These are phyloP conservation scores for Paedocypris micromegethes DNA, from an alignment of 2,797 vertebrate genomes.

Conservation along the genomic window DNA sequence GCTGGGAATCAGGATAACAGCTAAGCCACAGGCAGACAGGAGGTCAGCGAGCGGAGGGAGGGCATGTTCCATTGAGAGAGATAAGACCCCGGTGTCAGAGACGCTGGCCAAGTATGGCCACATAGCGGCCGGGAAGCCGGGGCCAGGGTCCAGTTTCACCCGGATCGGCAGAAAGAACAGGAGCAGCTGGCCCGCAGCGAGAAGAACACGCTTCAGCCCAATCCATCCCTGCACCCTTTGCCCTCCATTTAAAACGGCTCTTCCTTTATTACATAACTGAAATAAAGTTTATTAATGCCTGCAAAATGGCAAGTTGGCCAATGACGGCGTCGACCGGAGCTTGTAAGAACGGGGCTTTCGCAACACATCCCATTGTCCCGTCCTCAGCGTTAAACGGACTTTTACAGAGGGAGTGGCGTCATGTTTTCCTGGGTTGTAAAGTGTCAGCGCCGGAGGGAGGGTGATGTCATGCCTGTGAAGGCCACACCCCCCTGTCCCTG, in stretches of 20 bases:
- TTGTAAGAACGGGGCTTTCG: no score
- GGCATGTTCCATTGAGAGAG: constrained; percentile 12
- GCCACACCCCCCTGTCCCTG: constrained; percentile 45
- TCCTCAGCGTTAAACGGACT: constrained; percentile 43
- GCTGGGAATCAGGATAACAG: constrained; percentile 53
- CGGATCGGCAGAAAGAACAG: constrained; percentile 58
- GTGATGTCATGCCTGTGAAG: constrained; percentile 52
- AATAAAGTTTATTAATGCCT: no score
- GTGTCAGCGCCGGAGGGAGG: constrained; percentile 39
- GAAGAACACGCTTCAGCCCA: neutral
- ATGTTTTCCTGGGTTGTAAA: constrained; percentile 49
- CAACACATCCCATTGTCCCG: constrained; percentile 35
- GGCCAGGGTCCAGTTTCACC: constrained; percentile 72
- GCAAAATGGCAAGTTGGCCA: no score
- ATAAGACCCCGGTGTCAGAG: constrained; percentile 41
- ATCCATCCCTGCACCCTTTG: constrained; percentile 6
- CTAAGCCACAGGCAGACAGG: constrained; percentile 52
- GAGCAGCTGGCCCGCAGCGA: constrained; percentile 25
- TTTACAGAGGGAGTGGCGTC: constrained; percentile 46
- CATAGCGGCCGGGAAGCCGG: constrained; percentile 69
- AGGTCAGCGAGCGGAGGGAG: constrained; percentile 4
- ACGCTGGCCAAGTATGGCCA: constrained; percentile 58
- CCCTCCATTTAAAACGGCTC: constrained; percentile 1
- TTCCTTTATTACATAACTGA: neutral
- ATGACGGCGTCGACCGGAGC: no score